A percentile compares a stretch with the other conserved stretches of the same genome.
Conservation (phyloP, 1,140 invertebrate genomes). For the Pseudomyrmex concolor region DNA sequence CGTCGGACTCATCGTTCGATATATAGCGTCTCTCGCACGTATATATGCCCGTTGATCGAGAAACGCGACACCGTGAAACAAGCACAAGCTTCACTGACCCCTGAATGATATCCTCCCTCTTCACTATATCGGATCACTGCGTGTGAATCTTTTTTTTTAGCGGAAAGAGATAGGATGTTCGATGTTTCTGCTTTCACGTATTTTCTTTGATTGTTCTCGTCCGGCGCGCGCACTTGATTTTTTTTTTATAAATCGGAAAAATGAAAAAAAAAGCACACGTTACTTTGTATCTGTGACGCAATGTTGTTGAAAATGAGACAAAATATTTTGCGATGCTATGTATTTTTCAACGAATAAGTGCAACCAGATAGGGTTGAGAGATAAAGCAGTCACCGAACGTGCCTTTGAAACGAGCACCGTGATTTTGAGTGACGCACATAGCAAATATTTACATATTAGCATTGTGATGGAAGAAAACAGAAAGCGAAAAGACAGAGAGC, state of each 20-base stretch:
- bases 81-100: constrained; percentile 16
- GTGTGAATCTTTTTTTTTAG: constrained; percentile 57
- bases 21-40: not conserved
- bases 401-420: constrained; percentile 75
- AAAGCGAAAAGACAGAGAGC: not conserved
- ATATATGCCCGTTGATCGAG: not conserved
- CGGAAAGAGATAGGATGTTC: constrained; percentile 54
- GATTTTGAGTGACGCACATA: constrained; percentile 80
- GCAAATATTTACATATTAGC: constrained; percentile 58
- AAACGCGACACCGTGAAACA: not conserved
- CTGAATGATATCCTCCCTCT: constrained; percentile 18
- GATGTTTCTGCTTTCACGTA: constrained; percentile 64
- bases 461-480: constrained; percentile 15
- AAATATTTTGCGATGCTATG: constrained; percentile 6
- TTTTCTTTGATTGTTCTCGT: constrained; percentile 48
- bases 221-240: constrained; percentile 31
- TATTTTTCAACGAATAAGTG: not conserved
- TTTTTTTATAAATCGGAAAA: constrained; percentile 18
- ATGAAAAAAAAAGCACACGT: constrained; percentile 27
- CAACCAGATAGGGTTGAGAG: constrained; percentile 1
- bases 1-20: constrained; percentile 2
- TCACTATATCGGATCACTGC: constrained; percentile 33
- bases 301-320: constrained; percentile 40
- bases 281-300: not conserved
- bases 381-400: constrained; percentile 59